phyloP scores from a whole-genome alignment of 2,888 invertebrate genomes.

The Sussaba pulchella region DNA sequence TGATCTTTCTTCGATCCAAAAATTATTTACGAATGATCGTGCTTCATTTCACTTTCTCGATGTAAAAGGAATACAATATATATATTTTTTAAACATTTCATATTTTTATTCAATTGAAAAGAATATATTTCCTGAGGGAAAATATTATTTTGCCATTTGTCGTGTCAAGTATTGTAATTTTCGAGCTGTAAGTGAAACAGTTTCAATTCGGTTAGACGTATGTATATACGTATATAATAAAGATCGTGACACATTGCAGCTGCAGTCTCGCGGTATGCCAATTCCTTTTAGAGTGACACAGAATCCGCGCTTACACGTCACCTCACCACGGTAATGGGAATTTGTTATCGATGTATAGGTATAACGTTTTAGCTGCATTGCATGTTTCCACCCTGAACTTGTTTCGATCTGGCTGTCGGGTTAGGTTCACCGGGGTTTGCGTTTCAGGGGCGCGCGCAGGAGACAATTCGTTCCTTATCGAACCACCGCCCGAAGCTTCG shows the following conservation, averaged over 20 bases:
- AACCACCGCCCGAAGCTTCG: conserved; percentile 49
- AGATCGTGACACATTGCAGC: conserved; percentile 23
- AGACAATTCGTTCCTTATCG: conserved; percentile 62
- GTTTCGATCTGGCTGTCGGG: conserved; percentile 74
- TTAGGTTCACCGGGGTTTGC: conserved; percentile 29
- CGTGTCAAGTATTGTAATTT: too few species aligned
- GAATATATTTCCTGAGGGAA: too few species aligned
- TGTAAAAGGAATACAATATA: too few species aligned
- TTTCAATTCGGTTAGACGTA: neutral
- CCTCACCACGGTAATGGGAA: conserved; percentile 56
- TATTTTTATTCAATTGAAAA: too few species aligned
- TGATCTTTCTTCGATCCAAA: too few species aligned
- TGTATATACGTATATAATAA: neutral
- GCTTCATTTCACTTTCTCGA: too few species aligned
- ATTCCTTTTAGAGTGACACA: conserved; percentile 62
- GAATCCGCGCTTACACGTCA: conserved; percentile 62
- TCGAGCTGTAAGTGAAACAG: conserved; percentile 22
- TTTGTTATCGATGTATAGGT: conserved; percentile 69
- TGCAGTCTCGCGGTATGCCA: conserved; percentile 49
- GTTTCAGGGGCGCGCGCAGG: conserved; percentile 57
- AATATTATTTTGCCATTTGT: too few species aligned
- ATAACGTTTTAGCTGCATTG: conserved; percentile 77
- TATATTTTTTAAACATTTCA: too few species aligned
- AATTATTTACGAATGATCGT: too few species aligned
- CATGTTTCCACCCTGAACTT: conserved; percentile 76